Evolutionary conservation across 1,140 invertebrate species (phyloP).

Genomic region (Drosophila neocordata): DNA sequence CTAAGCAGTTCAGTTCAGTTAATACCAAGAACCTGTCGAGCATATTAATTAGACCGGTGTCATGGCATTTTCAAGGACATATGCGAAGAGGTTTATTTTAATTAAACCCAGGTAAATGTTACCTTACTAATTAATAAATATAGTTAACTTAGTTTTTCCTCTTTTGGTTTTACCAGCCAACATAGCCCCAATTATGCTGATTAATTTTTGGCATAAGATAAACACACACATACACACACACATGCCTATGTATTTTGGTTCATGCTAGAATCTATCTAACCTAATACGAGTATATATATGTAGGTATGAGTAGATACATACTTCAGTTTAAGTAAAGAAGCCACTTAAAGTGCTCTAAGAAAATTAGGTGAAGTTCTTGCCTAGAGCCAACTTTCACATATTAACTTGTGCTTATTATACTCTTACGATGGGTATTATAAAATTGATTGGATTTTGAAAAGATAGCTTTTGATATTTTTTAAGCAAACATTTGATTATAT

Average conservation of each 20-base stretch:
- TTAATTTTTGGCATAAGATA: conserved; percentile 50
- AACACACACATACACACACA: neutral
- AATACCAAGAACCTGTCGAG: conserved; percentile 66
- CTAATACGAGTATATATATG: neutral
- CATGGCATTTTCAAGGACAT: conserved; percentile 60
- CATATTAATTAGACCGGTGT: conserved; percentile 60
- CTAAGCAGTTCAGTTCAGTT: conserved; percentile 74
- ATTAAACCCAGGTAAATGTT: conserved; percentile 71
- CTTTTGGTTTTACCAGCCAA: conserved; percentile 12
- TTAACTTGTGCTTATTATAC: neutral
- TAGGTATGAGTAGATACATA: neutral
- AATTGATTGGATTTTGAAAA: neutral
- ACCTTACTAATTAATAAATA: conserved; percentile 25
- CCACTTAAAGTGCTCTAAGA: conserved; percentile 5
- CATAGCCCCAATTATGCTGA: conserved; percentile 70
- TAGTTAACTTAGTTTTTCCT: conserved; percentile 52
- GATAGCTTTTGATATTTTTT: no score
- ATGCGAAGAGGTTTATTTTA: conserved; percentile 61
- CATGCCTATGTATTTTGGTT: neutral
- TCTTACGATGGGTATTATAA: neutral
- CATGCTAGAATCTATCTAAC: neutral
- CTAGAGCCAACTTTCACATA: neutral
- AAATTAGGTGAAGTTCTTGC: neutral
- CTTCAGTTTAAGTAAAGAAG: neutral
- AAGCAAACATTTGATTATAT: no score